Evolutionary conservation across 2,888 invertebrate species (phyloP).

Genomic region (Chorisops tibialis): DNA sequence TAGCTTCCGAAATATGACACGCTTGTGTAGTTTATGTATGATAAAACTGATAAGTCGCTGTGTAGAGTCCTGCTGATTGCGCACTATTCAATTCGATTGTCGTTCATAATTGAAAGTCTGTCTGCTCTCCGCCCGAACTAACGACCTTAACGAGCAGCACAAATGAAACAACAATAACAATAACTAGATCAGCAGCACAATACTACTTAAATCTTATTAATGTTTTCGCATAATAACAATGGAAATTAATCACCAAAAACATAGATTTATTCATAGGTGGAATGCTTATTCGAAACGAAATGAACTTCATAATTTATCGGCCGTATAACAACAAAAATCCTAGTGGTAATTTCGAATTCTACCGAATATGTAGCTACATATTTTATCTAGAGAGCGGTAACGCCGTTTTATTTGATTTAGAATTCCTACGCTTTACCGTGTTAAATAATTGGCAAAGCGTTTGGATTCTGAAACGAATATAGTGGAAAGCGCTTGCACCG

Average conservation of each 20-base stretch:
- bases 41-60: slow-evolving; percentile 2
- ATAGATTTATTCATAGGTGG: too few relatives aligned
- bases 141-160: too few relatives aligned
- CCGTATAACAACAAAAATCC: neutral
- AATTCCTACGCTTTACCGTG: slow-evolving; percentile 96
- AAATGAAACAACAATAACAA: too few relatives aligned
- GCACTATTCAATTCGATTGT: slow-evolving; percentile 6
- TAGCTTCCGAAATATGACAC: too few relatives aligned
- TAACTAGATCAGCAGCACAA: too few relatives aligned
- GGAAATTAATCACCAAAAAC: too few relatives aligned
- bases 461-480: slow-evolving; percentile 89
- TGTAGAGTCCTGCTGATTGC: neutral
- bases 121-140: neutral
- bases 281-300: too few relatives aligned
- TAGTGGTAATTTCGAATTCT: neutral
- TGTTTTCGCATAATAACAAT: too few relatives aligned
- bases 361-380: neutral
- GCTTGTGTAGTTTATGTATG: slow-evolving; percentile 11
- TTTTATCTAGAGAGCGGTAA: neutral
- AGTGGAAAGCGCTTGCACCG: slow-evolving; percentile 39
- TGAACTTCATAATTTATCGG: too few relatives aligned
- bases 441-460: slow-evolving; percentile 79
- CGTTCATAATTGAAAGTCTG: slow-evolving; percentile 5
- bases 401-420: slow-evolving; percentile 68
- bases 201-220: too few relatives aligned